Evolutionary conservation across 2,113 vertebrate genomes (phyloP).

Genomic region (Pedionomus torquatus): DNA sequence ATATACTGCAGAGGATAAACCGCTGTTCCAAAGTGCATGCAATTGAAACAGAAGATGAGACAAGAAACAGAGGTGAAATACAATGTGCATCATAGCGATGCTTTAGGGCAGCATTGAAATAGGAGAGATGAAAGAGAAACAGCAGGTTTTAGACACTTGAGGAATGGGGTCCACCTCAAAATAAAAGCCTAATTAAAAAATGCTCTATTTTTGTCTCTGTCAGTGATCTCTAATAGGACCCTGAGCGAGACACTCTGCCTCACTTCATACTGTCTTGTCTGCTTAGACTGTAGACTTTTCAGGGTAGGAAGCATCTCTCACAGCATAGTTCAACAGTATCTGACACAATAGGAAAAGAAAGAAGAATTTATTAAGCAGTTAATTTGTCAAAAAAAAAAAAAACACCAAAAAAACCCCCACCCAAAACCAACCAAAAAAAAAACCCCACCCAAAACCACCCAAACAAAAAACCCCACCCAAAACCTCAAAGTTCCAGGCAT

Average conservation of each 20-base stretch:
- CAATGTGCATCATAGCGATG: not conserved
- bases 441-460: not conserved
- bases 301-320: not conserved
- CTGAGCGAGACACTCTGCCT: not conserved
- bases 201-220: not conserved
- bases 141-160: not conserved
- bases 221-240: too few species aligned
- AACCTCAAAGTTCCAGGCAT: not conserved
- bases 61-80: not conserved
- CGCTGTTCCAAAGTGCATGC: accelerated
- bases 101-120: not conserved
- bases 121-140: not conserved
- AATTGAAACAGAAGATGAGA: not conserved
- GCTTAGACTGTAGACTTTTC: not conserved
- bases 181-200: not conserved
- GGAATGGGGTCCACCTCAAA: not conserved
- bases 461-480: too few species aligned
- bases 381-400: not conserved
- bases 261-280: not conserved
- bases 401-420: too few species aligned
- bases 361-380: not conserved
- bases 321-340: not conserved
- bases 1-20: not conserved
- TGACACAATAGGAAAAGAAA: not conserved
- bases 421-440: not conserved